phyloP scores from a whole-genome alignment of 2,113 vertebrate genomes.

The Xyliphius kryptos region DNA sequence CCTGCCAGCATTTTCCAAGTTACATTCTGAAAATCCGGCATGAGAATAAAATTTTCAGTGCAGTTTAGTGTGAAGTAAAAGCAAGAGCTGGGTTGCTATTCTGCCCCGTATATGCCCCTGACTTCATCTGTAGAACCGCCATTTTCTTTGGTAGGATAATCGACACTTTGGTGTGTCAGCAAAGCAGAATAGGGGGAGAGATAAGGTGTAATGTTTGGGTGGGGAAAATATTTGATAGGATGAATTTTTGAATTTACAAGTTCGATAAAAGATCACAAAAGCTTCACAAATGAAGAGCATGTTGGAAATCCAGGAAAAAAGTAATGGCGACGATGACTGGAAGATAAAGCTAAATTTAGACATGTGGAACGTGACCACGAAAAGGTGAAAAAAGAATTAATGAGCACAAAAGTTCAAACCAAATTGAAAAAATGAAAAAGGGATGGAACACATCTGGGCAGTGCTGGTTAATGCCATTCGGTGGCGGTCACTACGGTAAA shows the following conservation, averaged over 20 bases:
- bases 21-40: conserved; percentile 32
- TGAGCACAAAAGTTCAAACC: too few species aligned
- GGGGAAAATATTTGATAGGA: too few species aligned
- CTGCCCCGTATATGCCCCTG: conserved; percentile 19
- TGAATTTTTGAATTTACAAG: too few species aligned
- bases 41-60: conserved; percentile 12
- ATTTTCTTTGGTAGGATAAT: conserved; percentile 73
- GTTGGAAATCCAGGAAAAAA: too few species aligned
- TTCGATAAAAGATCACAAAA: too few species aligned
- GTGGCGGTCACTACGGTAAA: too few species aligned
- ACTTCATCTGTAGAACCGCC: conserved; percentile 57
- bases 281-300: too few species aligned
- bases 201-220: conserved; percentile 11
- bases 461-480: conserved; percentile 57
- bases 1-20: conserved; percentile 26
- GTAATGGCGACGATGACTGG: too few species aligned
- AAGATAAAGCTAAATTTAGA: too few species aligned
- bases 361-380: too few species aligned
- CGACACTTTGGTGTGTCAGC: conserved; percentile 68
- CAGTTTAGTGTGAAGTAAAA: conserved; percentile 12
- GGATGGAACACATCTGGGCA: conserved; percentile 41
- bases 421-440: neutral
- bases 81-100: conserved; percentile 14
- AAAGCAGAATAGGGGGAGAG: conserved; percentile 35
- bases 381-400: too few species aligned